phyloP scores from a whole-genome alignment of 2,113 vertebrate species.

The Agapornis roseicollis region DNA sequence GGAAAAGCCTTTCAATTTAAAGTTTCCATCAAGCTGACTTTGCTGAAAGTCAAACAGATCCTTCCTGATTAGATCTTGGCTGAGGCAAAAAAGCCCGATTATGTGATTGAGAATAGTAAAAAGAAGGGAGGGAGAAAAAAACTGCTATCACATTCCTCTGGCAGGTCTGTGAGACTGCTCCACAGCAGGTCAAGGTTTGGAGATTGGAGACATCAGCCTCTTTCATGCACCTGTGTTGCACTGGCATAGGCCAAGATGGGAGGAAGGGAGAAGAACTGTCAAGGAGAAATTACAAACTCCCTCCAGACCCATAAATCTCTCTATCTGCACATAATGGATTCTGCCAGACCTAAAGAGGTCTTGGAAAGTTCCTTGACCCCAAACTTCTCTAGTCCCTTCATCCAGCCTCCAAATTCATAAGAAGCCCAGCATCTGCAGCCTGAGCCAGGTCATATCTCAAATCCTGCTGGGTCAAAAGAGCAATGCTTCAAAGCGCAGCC shows the following conservation, averaged over 20 bases:
- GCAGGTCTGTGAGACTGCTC: not conserved
- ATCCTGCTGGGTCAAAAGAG: not conserved
- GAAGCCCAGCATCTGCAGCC: not conserved
- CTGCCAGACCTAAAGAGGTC: not conserved
- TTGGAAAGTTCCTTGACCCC: not conserved
- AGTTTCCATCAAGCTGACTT: slow-evolving; percentile 58
- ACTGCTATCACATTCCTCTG: not conserved
- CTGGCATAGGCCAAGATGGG: not conserved
- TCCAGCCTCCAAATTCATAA: not conserved
- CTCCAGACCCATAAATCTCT: not conserved
- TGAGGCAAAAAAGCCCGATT: slow-evolving; percentile 27
- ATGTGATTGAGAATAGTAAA: not conserved
- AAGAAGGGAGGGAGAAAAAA: not conserved
- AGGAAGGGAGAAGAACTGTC: not conserved
- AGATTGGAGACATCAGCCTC: not conserved
- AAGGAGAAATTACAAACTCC: not conserved
- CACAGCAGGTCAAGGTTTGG: not conserved
- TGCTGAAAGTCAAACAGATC: slow-evolving; percentile 62
- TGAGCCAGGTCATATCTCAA: not conserved
- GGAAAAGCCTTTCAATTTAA: slow-evolving; percentile 47
- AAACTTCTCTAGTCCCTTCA: not conserved
- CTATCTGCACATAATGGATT: not conserved
- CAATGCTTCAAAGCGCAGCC: not conserved
- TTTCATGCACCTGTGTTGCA: not conserved
- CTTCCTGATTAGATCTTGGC: slow-evolving; percentile 58